These are phyloP conservation scores for Laupala kohalensis DNA, from an alignment of 1,140 invertebrate genomes.

Conservation along the genomic window DNA sequence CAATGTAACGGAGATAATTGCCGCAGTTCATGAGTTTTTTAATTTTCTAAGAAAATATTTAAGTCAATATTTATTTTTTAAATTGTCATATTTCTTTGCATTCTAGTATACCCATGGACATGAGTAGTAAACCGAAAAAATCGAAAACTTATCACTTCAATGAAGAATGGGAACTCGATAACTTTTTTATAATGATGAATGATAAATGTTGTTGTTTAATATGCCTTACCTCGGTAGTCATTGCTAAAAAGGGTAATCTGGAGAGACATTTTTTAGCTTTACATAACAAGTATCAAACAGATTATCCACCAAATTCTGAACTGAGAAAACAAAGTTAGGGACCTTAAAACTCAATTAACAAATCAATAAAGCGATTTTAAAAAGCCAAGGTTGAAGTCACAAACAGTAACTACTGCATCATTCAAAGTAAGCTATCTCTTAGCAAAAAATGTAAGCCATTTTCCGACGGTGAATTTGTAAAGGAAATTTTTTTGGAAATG, in stretches of 20 bases:
- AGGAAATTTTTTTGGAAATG: too few species aligned
- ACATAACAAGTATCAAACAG: slow-evolving; percentile 22
- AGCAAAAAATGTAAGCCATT: too few species aligned
- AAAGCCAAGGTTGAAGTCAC: too few species aligned
- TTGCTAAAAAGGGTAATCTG: slow-evolving; percentile 20
- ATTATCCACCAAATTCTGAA: slow-evolving; percentile 22
- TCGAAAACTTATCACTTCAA: slow-evolving; percentile 17
- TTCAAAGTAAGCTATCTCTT: too few species aligned
- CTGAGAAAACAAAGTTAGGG: slow-evolving; percentile 22
- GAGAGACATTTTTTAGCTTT: slow-evolving; percentile 20
- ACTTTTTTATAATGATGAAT: slow-evolving; percentile 22
- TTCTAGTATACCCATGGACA: slow-evolving; percentile 13
- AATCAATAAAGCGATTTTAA: too few species aligned
- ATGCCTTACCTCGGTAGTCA: slow-evolving; percentile 19
- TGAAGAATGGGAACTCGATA: slow-evolving; percentile 19
- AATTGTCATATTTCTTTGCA: slow-evolving; percentile 4
- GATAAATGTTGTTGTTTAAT: slow-evolving; percentile 21
- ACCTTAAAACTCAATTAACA: slow-evolving; percentile 8
- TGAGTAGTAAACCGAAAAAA: slow-evolving; percentile 16
- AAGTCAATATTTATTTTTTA: too few species aligned
- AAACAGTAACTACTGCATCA: too few species aligned
- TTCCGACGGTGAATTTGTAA: too few species aligned
- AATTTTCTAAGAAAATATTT: not conserved
- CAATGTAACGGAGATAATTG: too few species aligned
- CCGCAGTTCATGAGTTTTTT: not conserved